Conservation (phyloP, 1,140 invertebrate species). For the Asbolus verrucosus region DNA sequence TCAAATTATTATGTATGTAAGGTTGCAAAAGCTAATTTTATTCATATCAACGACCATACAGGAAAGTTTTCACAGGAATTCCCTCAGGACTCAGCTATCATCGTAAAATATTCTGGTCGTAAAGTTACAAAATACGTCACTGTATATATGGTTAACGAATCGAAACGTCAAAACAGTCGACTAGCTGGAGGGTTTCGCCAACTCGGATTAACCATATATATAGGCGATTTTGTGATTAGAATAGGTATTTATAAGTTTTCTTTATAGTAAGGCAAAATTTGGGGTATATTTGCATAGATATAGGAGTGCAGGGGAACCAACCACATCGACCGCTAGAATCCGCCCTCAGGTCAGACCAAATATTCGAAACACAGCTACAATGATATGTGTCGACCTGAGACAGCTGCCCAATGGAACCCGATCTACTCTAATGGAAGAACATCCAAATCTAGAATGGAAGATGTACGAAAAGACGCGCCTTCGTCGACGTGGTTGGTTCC, state of each 20-base stretch:
- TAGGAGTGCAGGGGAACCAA: slow-evolving; percentile 26
- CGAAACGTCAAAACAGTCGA: too few relatives aligned
- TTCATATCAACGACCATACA: slow-evolving; percentile 35
- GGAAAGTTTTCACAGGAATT: slow-evolving; percentile 17
- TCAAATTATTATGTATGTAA: slow-evolving; percentile 47
- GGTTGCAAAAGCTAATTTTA: slow-evolving; percentile 50
- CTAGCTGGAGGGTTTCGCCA: too few relatives aligned
- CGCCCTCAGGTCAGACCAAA: slow-evolving; percentile 22
- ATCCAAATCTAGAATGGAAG: slow-evolving; percentile 6
- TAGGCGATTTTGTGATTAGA: too few relatives aligned
- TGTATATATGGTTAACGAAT: too few relatives aligned
- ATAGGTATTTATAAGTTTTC: slow-evolving; percentile 18
- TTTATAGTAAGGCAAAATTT: slow-evolving; percentile 39
- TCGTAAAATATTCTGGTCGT: slow-evolving; percentile 32
- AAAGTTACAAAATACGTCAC: neutral
- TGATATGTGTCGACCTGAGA: slow-evolving; percentile 32
- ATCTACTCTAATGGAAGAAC: slow-evolving; percentile 34
- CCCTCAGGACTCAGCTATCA: too few relatives aligned
- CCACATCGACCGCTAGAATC: neutral
- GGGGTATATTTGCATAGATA: slow-evolving; percentile 28
- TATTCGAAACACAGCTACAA: slow-evolving; percentile 20
- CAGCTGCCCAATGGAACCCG: slow-evolving; percentile 14
- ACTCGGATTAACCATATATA: too few relatives aligned
- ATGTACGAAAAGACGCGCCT: too few relatives aligned
- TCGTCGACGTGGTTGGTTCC: slow-evolving; percentile 2